Evolutionary conservation across 2,113 vertebrate genomes (phyloP), one percentile per base, ranked within the genome.

Genomic region (Agapornis roseicollis): DNA sequence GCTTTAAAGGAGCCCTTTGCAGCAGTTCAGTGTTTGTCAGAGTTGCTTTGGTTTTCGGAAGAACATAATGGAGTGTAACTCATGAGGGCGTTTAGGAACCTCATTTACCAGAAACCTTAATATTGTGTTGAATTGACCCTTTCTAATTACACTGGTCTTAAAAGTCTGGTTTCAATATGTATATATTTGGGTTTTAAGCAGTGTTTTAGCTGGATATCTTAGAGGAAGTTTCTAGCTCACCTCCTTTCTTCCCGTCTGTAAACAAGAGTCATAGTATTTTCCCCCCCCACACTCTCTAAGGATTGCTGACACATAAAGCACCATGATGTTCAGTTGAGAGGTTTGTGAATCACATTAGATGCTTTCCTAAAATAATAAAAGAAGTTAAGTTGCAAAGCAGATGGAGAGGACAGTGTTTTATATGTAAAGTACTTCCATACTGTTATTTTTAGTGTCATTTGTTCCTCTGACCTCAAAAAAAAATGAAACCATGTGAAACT

Each of bases 391-490:
- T 80, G 39, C 2, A 79, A 80, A 64, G 47, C 12, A 66, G 60
- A 29, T 18, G 9, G 35, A 35, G 73, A 91, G 8, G n/a, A 37
- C 64, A 12, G 17, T 63, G n/a, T 70, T 90, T 27, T 35, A 8
- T 66, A 70, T 28, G 28, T 76, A 61, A 69, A 81, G 37, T n/a
- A 53, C 56, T 90, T 85, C 37, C 0, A 0, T 85, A 5, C 11
- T 96, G 78, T 92, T 96, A 85, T 77, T 85, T 96, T 77, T 90
- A 90, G 68, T 68, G 80, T 74, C 50, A 81, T 42, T 35, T 0
- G 56, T 89, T 92, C 63, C 79, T 50, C 80, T 92, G 80, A 89
- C 86, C 56, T 85, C 19, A 70, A 80, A 74, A 50, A 50, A 7
- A 76, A 39, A 44, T 6, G 2, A 72, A 78, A 80, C 39, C 29